Evolutionary conservation across 2,888 invertebrate genomes (phyloP).

Genomic region (Schizotus pectinicornis): DNA sequence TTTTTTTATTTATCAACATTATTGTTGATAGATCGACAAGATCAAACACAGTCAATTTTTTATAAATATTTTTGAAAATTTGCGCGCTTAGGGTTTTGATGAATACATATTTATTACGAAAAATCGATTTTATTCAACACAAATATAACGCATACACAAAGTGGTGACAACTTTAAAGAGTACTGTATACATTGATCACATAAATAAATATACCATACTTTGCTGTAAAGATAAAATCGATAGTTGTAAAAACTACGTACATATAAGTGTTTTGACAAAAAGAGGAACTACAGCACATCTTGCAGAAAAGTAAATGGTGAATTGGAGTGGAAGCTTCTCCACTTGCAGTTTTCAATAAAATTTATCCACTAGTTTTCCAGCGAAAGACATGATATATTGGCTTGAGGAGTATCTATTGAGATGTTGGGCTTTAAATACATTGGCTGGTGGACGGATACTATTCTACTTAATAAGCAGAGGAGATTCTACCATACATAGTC

Average conservation of each 20-base stretch:
- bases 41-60: too few species aligned
- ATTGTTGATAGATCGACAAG: too few species aligned
- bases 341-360: slow-evolving; percentile 15
- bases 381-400: slow-evolving; percentile 22
- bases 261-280: slow-evolving; percentile 3
- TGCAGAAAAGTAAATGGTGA: slow-evolving; percentile 23
- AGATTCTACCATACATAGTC: slow-evolving; percentile 33
- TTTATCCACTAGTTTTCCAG: background rate
- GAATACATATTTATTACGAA: slow-evolving; percentile 7
- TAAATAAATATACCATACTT: slow-evolving; percentile 14
- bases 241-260: slow-evolving; percentile 13
- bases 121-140: slow-evolving; percentile 46
- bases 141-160: slow-evolving; percentile 48
- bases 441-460: slow-evolving; percentile 54
- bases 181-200: slow-evolving; percentile 34
- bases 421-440: slow-evolving; percentile 21
- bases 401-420: slow-evolving; percentile 19
- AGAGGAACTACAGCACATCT: slow-evolving; percentile 10
- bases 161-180: slow-evolving; percentile 36
- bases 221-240: slow-evolving; percentile 3
- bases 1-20: too few species aligned
- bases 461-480: slow-evolving; percentile 46
- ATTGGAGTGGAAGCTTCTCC: slow-evolving; percentile 22
- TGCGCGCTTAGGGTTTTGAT: too few species aligned
- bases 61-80: too few species aligned